Evolutionary conservation across 1,140 invertebrate species (phyloP).

Genomic region (Drepana arcuata): DNA sequence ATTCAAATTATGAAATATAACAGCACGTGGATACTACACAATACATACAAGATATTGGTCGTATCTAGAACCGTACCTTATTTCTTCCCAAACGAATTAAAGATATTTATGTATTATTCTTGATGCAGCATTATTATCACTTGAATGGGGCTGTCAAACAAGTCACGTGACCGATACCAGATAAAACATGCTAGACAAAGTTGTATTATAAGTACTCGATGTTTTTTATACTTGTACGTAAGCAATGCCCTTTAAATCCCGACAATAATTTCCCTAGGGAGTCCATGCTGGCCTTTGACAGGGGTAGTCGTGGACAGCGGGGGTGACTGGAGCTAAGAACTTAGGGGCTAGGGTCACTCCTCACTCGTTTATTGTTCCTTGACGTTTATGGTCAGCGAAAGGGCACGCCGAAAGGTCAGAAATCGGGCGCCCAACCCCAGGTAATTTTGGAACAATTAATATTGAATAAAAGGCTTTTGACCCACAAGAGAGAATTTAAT

Average conservation of each 20-base stretch:
- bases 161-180: conserved; percentile 48
- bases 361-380: conserved; percentile 57
- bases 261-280: conserved; percentile 68
- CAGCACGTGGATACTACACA: too few species aligned
- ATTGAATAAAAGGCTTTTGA: conserved; percentile 25
- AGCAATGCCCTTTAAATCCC: conserved; percentile 68
- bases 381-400: conserved; percentile 66
- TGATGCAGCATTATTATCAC: background rate
- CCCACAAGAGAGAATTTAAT: conserved; percentile 19
- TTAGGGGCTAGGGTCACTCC: conserved; percentile 52
- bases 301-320: conserved; percentile 53
- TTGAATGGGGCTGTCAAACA: too few species aligned
- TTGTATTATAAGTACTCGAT: conserved; percentile 57
- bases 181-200: conserved; percentile 39
- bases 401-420: conserved; percentile 48
- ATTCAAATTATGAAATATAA: too few species aligned
- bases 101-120: too few species aligned
- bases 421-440: conserved; percentile 25
- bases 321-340: conserved; percentile 49
- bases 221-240: conserved; percentile 60
- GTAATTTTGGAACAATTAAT: conserved; percentile 52
- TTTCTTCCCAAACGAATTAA: too few species aligned
- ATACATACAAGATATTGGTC: too few species aligned
- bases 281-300: conserved; percentile 56
- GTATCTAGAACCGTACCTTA: too few species aligned